These are phyloP conservation scores for Caenorhabditis auriculariae DNA, from an alignment of 2,888 invertebrate species.

Conservation along the genomic window DNA sequence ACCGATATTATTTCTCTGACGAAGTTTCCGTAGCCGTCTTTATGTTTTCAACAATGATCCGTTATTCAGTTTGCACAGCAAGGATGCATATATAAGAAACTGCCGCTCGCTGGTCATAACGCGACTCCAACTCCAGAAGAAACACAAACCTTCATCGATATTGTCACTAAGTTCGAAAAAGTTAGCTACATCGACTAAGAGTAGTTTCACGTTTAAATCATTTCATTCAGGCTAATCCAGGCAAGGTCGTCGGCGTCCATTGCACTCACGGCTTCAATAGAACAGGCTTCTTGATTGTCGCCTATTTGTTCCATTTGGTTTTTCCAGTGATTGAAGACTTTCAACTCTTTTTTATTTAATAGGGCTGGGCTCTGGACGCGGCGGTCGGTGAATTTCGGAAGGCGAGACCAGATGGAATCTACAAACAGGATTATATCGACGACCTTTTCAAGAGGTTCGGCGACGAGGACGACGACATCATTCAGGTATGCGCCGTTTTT, in stretches of 20 bases:
- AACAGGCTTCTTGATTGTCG: slow-evolving; percentile 89
- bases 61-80: slow-evolving; percentile 64
- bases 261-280: slow-evolving; percentile 98
- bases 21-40: slow-evolving; percentile 68
- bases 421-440: slow-evolving; percentile 89
- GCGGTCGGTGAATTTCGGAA: slow-evolving; percentile 78
- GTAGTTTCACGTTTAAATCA: not conserved
- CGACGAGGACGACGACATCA: slow-evolving; percentile 72
- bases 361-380: slow-evolving; percentile 72
- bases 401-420: slow-evolving; percentile 87
- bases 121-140: slow-evolving; percentile 87
- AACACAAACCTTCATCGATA: slow-evolving; percentile 82
- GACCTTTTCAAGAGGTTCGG: slow-evolving; percentile 83
- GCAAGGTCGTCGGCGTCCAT: slow-evolving; percentile 73
- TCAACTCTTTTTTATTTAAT: not conserved
- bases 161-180: slow-evolving; percentile 73
- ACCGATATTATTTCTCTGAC: slow-evolving; percentile 83
- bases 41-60: slow-evolving; percentile 1
- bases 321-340: not conserved
- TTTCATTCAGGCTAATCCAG: slow-evolving; percentile 38
- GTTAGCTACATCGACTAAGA: slow-evolving; percentile 9
- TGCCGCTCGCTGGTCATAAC: slow-evolving; percentile 72
- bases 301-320: slow-evolving; percentile 87
- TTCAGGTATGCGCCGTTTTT: slow-evolving; percentile 16
- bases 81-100: slow-evolving; percentile 74